Base-by-base conservation (phyloP, 2,888 invertebrate genomes). In the Teleiodes luculella region DNA sequence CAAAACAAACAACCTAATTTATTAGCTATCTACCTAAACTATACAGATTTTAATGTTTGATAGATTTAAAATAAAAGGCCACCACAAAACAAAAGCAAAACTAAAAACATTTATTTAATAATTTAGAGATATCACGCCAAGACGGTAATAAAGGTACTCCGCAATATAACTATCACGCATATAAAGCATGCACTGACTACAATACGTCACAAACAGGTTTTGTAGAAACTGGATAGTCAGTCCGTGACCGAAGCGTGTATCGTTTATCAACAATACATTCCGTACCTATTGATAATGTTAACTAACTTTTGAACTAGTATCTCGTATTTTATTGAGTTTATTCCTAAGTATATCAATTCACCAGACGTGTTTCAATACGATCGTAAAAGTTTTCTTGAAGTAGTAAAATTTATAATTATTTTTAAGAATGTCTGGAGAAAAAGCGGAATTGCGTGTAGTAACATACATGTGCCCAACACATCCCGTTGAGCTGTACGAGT, bases 401-500 rank as follows among this genome's bases (percentile, higher is more conserved):
- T n/a, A n/a, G n/a, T n/a, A n/a, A n/a, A n/a, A n/a, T n/a, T n/a
- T n/a, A n/a, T n/a, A n/a, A n/a, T n/a, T n/a, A n/a, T n/a, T n/a
- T 18, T 2, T 36, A 18, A 78, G 67, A 64, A 88, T 87, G 88
- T 73, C 83, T 35, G 63, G 66, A 61, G 67, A 64, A 53, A 83
- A 79, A 61, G 63, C 67, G 55, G 84, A 87, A 60, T 71, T 93
- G 54, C 87, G 92, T 10, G 69, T 92, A 45, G 84, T 91, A 58
- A 92, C 92, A 0, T 93, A 92, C 68, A 89, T 93, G 89, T 91
- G 91, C 61, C 93, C 93, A 11, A 90, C 91, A 46, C 88, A 92
- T 59, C 92, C 92, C 4, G 89, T 93, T 39, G 91, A 91, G 66
- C 70, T 92, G 43, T 93, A 91, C 72, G 91, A 92, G 70, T 74